Evolutionary conservation across 2,888 invertebrate genomes (phyloP).

Genomic region (Thelaira solivaga): DNA sequence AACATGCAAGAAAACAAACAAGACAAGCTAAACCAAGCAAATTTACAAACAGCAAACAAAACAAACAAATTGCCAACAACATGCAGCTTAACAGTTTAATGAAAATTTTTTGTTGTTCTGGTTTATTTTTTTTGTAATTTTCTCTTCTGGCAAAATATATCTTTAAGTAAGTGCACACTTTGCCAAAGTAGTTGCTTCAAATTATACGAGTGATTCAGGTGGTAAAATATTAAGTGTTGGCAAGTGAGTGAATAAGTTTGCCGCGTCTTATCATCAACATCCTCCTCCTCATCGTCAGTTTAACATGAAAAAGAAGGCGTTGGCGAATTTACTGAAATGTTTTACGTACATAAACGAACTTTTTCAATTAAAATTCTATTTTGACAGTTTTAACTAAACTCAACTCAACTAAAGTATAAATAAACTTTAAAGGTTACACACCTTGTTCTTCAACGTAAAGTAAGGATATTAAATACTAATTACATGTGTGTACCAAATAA

Average conservation of each 20-base stretch:
- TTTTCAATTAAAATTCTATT: conserved; percentile 58
- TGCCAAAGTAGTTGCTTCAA: no score
- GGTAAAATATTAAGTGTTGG: no score
- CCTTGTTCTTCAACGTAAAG: neutral
- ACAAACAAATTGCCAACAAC: conserved; percentile 8
- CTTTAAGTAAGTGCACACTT: no score
- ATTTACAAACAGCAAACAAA: no score
- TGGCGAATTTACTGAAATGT: conserved; percentile 1
- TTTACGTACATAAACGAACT: conserved; percentile 31
- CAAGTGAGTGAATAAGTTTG: no score
- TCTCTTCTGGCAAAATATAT: neutral
- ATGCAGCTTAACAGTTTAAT: conserved; percentile 35
- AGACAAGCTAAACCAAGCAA: no score
- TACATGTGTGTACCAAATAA: no score
- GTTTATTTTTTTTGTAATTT: neutral
- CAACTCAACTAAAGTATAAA: conserved; percentile 21
- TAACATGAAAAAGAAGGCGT: neutral
- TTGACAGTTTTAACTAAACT: conserved; percentile 30
- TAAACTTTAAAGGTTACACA: neutral
- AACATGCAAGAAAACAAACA: no score
- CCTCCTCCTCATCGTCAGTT: neutral
- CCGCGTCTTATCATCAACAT: neutral
- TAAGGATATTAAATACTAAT: neutral
- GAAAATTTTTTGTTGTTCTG: conserved; percentile 7
- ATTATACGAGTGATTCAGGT: no score